phyloP scores from a whole-genome alignment of 2,888 invertebrate genomes.

The Tetheella fluctuosa region DNA sequence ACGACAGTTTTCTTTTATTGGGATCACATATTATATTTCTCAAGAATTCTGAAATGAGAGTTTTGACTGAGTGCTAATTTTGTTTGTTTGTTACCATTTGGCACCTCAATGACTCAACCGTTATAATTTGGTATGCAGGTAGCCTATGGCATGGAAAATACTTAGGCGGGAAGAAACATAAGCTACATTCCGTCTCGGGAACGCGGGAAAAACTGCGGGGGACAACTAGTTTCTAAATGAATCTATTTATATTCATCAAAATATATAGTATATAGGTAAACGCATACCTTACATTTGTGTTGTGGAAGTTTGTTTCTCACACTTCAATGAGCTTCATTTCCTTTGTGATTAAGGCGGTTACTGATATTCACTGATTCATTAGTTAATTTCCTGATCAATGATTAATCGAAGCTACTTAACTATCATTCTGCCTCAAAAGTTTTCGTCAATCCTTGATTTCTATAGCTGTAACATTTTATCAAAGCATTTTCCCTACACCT shows the following conservation, averaged over 20 bases:
- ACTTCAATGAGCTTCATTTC: not conserved
- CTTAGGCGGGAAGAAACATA: no score
- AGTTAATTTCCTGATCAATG: not conserved
- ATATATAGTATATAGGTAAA: no score
- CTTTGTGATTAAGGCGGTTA: not conserved
- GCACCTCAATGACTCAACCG: no score
- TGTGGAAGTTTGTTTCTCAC: not conserved
- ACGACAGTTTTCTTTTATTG: constrained; percentile 10
- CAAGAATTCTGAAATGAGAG: not conserved
- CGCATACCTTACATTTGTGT: not conserved
- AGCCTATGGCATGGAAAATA: no score
- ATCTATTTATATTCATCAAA: no score
- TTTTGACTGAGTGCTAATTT: not conserved
- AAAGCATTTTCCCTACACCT: not conserved
- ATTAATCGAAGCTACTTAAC: not conserved
- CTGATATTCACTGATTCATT: constrained; percentile 7
- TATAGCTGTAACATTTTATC: no score
- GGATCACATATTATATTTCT: not conserved
- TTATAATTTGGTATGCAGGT: no score
- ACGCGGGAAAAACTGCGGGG: no score
- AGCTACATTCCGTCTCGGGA: no score
- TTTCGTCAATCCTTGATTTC: not conserved
- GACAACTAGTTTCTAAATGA: no score
- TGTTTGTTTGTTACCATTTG: no score
- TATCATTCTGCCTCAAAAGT: not conserved